These are phyloP conservation scores for Drosophila peninsularis DNA, from an alignment of 2,888 invertebrate species.

Conservation along the genomic window DNA sequence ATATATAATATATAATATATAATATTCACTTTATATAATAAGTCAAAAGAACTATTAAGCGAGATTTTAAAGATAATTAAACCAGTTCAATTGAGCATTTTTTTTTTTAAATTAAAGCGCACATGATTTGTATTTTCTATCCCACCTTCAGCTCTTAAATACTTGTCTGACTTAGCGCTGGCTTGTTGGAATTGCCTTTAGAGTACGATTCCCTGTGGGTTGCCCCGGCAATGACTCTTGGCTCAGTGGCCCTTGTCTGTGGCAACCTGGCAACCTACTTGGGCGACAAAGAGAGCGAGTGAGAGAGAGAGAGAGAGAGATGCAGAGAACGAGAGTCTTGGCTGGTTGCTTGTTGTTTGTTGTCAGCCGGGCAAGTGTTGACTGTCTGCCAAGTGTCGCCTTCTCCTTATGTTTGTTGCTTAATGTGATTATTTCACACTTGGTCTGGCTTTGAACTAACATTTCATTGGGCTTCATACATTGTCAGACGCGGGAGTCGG, in stretches of 20 bases:
- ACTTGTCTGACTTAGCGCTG: background rate
- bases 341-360: conserved; percentile 21
- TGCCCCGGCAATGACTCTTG: conserved; percentile 3
- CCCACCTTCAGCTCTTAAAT: too few relatives aligned
- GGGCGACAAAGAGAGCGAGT: background rate
- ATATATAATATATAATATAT: too few relatives aligned
- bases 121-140: background rate
- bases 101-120: background rate
- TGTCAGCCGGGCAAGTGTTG: conserved; percentile 39
- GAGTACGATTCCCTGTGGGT: conserved; percentile 4
- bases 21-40: too few relatives aligned
- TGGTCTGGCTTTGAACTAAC: conserved; percentile 65
- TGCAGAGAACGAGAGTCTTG: background rate
- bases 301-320: background rate
- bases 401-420: conserved; percentile 46
- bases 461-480: conserved; percentile 37
- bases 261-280: conserved; percentile 6
- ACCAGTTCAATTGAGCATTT: background rate
- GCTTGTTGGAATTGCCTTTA: background rate
- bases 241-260: conserved; percentile 1
- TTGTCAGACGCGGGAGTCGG: conserved; percentile 1
- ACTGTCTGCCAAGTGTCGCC: conserved; percentile 39
- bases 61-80: background rate
- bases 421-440: conserved; percentile 79
- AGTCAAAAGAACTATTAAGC: too few relatives aligned